Percentiles rank a stretch among this genome's conserved stretches.
Conservation (phyloP, 2,113 vertebrate species). For the Urocitellus parryii region DNA sequence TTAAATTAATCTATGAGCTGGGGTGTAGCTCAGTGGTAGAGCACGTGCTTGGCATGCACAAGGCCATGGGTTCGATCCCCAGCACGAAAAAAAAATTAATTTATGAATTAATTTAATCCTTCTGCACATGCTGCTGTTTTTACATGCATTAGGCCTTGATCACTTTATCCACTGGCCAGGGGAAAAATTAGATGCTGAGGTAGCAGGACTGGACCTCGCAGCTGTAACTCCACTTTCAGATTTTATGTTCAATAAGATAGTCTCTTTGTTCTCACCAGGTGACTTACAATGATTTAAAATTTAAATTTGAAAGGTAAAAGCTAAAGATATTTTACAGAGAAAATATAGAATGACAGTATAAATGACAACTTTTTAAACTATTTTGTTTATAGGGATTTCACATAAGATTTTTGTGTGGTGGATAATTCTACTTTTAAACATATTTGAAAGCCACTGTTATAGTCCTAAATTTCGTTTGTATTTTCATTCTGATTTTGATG, state of each 20-base stretch:
- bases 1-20: slow-evolving; percentile 35
- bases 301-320: slow-evolving; percentile 18
- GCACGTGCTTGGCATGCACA: not conserved
- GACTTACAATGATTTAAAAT: not conserved
- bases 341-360: not conserved
- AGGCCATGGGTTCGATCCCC: not conserved
- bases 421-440: slow-evolving; percentile 36
- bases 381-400: slow-evolving; percentile 26
- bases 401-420: slow-evolving; percentile 17
- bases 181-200: not conserved
- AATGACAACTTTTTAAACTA: not conserved
- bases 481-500: slow-evolving; percentile 52
- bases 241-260: not conserved
- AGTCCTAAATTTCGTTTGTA: slow-evolving; percentile 28
- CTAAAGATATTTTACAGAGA: not conserved
- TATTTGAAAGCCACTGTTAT: not conserved
- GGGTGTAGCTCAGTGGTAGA: not conserved
- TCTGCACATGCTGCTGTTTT: not conserved
- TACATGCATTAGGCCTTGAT: not conserved
- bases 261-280: slow-evolving; percentile 13
- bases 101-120: slow-evolving; percentile 29
- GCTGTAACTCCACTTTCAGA: not conserved
- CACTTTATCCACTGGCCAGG: not conserved
- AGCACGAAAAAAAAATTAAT: not conserved
- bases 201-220: not conserved